Conservation (phyloP, 1,140 invertebrate species). For the Lasioglossum baleicum region DNA sequence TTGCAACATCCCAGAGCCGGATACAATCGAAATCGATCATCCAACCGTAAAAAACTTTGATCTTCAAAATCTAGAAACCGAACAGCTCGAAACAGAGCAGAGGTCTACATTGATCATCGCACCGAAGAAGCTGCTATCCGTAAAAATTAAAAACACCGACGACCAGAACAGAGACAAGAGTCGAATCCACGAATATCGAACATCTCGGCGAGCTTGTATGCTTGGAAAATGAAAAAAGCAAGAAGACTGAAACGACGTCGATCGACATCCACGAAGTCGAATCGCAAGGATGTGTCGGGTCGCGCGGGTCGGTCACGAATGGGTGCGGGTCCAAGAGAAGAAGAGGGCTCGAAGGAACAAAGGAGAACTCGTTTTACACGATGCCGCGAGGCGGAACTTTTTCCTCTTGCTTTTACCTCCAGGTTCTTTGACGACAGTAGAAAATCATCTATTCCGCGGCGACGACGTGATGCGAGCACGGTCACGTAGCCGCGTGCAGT, state of each 20-base stretch:
- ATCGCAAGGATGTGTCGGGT: background rate
- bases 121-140: too few species aligned
- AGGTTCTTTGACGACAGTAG: background rate
- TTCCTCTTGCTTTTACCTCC: background rate
- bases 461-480: constrained; percentile 13
- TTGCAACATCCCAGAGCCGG: too few species aligned
- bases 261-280: background rate
- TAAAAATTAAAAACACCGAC: too few species aligned
- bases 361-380: background rate
- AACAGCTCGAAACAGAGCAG: too few species aligned
- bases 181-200: background rate
- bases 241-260: background rate
- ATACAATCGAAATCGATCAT: too few species aligned
- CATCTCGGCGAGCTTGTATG: background rate
- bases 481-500: constrained; percentile 13
- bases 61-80: too few species aligned
- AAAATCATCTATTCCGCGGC: background rate
- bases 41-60: too few species aligned
- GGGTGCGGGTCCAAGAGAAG: background rate
- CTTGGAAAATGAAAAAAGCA: background rate
- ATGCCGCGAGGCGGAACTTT: too few species aligned
- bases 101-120: too few species aligned
- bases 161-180: too few species aligned
- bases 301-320: constrained; percentile 16
- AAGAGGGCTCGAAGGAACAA: background rate